Evolutionary conservation across 30 jellyfish, hydroid and myxozoan genomes (phyloP), one percentile per base, ranked within the genome.

Genomic region (Chrysaora quinquecirrha): DNA sequence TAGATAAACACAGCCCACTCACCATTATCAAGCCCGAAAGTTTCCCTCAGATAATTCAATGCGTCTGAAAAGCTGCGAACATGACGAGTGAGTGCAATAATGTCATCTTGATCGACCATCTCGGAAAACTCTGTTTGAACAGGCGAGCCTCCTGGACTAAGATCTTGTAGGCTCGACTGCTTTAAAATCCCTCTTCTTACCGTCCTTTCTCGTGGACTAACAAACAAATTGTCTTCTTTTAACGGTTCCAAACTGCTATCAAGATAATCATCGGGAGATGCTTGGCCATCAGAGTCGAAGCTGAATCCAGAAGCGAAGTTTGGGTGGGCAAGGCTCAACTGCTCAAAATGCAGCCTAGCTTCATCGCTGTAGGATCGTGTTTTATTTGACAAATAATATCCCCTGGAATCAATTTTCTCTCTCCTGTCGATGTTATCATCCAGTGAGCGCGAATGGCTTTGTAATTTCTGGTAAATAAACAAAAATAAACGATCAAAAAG

Each of bases 41-140:
- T 78, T 27, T 93, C 86, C 71, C 97, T 69, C 49, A 93, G 64
- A 29, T 47, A 78, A 60, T 78, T 87, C 58, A 93, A 73, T 18
- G 97, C 93, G 61, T 30, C 87, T 11, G 98, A 93, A 78, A 93
- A 93, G 54, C 85, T 93, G 71, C 98, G 73, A 30, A 93, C 98
- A 78, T 93, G 98, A 4, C 73, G 96, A 29, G 98, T 93, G 33
- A 93, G 89, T 0, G 97, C 87, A 30, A 88, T 87, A 30, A 93
- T 93, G 77, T 87, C 98, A 25, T 93, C 97, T 70, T 87, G 97
- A 69, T 93, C 96, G 48, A 93, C 98, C 98, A 93, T 92, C 34
- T 50, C 91, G 31, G 83, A 30, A 7, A 62, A 87, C 82, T 33
- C 67, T 33, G 82, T 30, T 31, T 28, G 76, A 14, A 25, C 65